A percentile compares a stretch with the other conserved stretches of the same genome.
Conservation (phyloP, 2,797 vertebrate genomes). For the Lagocephalus sceleratus region DNA sequence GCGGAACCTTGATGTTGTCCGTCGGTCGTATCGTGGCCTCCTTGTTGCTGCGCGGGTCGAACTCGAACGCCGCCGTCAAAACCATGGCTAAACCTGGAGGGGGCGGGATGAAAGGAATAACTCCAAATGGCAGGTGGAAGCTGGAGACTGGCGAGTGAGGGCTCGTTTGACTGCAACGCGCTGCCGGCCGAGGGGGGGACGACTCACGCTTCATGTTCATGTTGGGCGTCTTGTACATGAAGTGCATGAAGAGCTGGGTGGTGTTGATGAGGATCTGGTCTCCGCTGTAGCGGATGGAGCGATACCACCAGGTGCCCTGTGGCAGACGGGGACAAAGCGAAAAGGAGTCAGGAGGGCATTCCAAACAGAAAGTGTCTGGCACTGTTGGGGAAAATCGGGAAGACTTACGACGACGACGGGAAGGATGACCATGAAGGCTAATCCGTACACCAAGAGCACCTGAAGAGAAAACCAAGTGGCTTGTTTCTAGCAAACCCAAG, state of each 20-base stretch:
- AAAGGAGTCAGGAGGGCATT: background rate
- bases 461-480: conserved; percentile 38
- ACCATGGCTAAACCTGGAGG: conserved; percentile 91
- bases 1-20: conserved; percentile 95
- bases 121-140: background rate
- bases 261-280: conserved; percentile 99
- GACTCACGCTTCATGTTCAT: conserved; percentile 99
- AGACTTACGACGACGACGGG: conserved; percentile 94
- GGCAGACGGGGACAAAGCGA: background rate
- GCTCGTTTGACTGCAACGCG: too few relatives aligned
- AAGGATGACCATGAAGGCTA: conserved; percentile 99
- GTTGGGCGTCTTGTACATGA: conserved; percentile 97
- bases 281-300: conserved; percentile 96
- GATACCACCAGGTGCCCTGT: conserved; percentile 99
- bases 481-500: background rate
- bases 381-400: background rate
- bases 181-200: background rate
- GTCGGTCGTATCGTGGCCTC: conserved; percentile 95
- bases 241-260: conserved; percentile 98
- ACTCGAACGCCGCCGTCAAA: conserved; percentile 94
- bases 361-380: fast-evolving
- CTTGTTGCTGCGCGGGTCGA: conserved; percentile 97
- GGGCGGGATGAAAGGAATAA: background rate
- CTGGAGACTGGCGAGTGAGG: background rate
- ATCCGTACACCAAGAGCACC: conserved; percentile 95